These are phyloP conservation scores for Spheniscus humboldti DNA, from an alignment of 2,797 vertebrate species.

Conservation along the genomic window DNA sequence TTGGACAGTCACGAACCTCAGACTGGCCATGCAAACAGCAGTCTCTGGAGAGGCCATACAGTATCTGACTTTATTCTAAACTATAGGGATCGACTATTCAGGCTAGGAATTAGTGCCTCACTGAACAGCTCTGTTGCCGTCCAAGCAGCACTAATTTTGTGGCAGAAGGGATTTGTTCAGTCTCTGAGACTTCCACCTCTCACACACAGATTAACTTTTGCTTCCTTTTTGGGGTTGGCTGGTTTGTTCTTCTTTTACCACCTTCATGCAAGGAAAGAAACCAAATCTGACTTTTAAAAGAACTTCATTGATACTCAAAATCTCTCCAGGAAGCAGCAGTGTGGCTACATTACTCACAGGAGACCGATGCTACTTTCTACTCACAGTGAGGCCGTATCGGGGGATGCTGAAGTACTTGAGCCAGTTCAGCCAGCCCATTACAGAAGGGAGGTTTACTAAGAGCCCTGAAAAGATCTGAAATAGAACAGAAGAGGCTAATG, in stretches of 20 bases:
- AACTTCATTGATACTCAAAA: background rate
- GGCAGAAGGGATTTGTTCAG: background rate
- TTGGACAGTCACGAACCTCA: background rate
- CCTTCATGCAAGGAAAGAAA: background rate
- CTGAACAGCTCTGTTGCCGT: background rate
- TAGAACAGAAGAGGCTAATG: background rate
- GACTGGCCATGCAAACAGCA: background rate
- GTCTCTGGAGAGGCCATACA: background rate
- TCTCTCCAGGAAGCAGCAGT: background rate
- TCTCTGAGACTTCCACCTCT: background rate
- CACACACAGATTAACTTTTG: background rate
- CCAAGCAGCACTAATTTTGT: background rate
- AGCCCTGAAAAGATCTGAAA: conserved; percentile 70
- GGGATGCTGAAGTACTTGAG: conserved; percentile 70
- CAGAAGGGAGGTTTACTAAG: conserved; percentile 65
- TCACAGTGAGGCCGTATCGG: conserved; percentile 62
- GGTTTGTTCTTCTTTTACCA: background rate
- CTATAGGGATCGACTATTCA: background rate
- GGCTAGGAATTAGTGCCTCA: background rate
- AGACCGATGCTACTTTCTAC: background rate
- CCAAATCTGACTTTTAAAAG: background rate
- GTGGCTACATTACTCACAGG: background rate
- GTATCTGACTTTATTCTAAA: background rate
- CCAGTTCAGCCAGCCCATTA: conserved; percentile 68
- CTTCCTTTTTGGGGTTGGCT: background rate